Base-by-base conservation (phyloP, 2,113 vertebrate species). In the Ornithorhynchus anatinus region DNA sequence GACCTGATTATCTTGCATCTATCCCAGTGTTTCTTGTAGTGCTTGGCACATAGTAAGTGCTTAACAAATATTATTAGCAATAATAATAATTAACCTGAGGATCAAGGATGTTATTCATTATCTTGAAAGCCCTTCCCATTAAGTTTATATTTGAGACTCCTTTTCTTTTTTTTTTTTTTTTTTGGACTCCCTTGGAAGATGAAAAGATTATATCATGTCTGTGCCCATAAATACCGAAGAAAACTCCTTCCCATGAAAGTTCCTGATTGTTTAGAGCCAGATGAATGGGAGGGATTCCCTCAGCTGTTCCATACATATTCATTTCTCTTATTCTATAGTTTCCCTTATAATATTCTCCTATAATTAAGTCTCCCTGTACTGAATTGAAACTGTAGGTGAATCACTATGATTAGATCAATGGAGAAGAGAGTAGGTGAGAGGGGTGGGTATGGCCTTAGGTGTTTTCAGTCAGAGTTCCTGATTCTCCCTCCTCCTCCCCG, bases 391-490 rank as follows among this genome's bases (percentile, higher is more conserved):
- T 7, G 15, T 79, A 63, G 54, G 15, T 74, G 52, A 73, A 7
- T 59, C 60, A 65, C n/a, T n/a, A n/a, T n/a, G n/a, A n/a, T 69
- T 65, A 69, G 77, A 77, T 38, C 66, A 53, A 64, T 72, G 48
- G 48, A 48, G 39, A 72, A 22, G 40, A 19, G 17, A 10, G 62
- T 1, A 32, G 59, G 20, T 58, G 44, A 69, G 56, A 62, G 81
- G 69, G 45, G 57, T 61, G 64, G 57, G 61, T 79, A 37, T 75
- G 61, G 40, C 53, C 75, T 72, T 60, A 58, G 14, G 51, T 65
- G 27, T 75, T 81, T 53, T 68, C 50, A 54, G 69, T 75, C 66
- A 63, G 61, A 70, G 69, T 50, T 67, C 59, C 42, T 60, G 22
- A 64, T 77, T 84, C 39, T 69, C 75, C 81, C 69, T 57, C 35